phyloP scores from a whole-genome alignment of 2,888 invertebrate genomes.

The Sarcophaga caerulescens region DNA sequence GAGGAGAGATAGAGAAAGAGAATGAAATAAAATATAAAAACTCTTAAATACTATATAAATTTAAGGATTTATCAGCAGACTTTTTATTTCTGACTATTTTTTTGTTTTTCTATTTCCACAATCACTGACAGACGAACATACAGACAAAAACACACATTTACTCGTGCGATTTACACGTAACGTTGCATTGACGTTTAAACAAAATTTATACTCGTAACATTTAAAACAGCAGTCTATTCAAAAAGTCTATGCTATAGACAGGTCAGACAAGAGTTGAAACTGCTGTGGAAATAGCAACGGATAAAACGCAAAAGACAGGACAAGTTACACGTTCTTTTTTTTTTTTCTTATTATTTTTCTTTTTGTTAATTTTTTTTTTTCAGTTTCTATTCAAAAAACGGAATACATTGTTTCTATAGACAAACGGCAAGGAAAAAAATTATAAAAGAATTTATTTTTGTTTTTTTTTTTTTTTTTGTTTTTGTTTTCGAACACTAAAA shows the following conservation, averaged over 20 bases:
- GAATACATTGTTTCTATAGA: constrained; percentile 55
- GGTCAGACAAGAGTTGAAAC: constrained; percentile 64
- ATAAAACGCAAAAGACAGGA: constrained; percentile 50
- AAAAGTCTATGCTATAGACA: constrained; percentile 35
- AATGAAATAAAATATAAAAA: constrained; percentile 27
- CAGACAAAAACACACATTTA: not conserved
- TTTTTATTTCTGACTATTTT: constrained; percentile 48
- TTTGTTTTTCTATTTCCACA: constrained; percentile 23
- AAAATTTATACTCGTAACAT: not conserved
- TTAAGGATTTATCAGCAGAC: constrained; percentile 47
- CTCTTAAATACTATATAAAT: constrained; percentile 34
- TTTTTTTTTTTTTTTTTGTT: not conserved
- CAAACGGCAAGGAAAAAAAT: constrained; percentile 40
- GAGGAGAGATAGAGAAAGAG: constrained; percentile 3
- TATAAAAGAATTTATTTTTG: constrained; percentile 11
- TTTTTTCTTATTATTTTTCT: not conserved
- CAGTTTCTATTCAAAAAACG: constrained; percentile 21
- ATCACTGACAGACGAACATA: constrained; percentile 38
- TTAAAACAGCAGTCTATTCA: not conserved
- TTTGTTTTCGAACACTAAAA: not conserved
- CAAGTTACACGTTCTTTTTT: constrained; percentile 58
- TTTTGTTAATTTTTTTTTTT: not conserved
- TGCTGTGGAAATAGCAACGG: constrained; percentile 25
- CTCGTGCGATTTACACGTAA: not conserved
- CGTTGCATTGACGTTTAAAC: not conserved